Evolutionary conservation across 2,797 vertebrate genomes (phyloP), one percentile per base, ranked within the genome.

Genomic region (Channallabes apus): DNA sequence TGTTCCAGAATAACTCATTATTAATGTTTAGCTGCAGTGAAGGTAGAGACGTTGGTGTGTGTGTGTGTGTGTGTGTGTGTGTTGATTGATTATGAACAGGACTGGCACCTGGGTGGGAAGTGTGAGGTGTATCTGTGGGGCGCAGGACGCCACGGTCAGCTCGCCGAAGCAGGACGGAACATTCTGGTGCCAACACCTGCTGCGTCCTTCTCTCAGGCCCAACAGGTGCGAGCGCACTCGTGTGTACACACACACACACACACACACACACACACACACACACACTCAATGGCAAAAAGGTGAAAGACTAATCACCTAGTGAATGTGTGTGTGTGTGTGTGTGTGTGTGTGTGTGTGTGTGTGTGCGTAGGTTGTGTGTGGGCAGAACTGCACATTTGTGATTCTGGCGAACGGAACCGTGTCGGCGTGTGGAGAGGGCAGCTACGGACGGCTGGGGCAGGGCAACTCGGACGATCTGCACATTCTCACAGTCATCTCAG

Each of bases 71-170:
- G 8, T 81, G n/a, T 81, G 22, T 67, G 15, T 38, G 4, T 5
- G 5, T 38, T 35, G 35, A 38, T 51, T 54, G 35, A 29, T 51
- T 9, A 87, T 90, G 62, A 86, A 14, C 87, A 99, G 98, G 98
- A 99, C 88, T 99, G 98, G 98, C 98, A 99, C 88, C 94, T 99
- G 1, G 98, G 98, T 86, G 98, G 98, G 71, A 99, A 98, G 92
- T 99, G 98, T 87, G 98, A 99, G 0, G 97, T 98, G 20, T 97
- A 91, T 67, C 92, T 99, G 64, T 99, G 98, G 98, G 98, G 98
- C 17, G 98, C 98, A 6, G 98, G 98, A 2, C 94, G 98, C 8
- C 98, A 99, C 0, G 98, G 98, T 27, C 98, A 99, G 91, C 91
- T 99, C 85, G 97, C 98, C 0, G 98, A 99, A 89, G 98, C 97